Base-by-base conservation (phyloP, 2,888 invertebrate genomes). In the Hyppa rectilinea region DNA sequence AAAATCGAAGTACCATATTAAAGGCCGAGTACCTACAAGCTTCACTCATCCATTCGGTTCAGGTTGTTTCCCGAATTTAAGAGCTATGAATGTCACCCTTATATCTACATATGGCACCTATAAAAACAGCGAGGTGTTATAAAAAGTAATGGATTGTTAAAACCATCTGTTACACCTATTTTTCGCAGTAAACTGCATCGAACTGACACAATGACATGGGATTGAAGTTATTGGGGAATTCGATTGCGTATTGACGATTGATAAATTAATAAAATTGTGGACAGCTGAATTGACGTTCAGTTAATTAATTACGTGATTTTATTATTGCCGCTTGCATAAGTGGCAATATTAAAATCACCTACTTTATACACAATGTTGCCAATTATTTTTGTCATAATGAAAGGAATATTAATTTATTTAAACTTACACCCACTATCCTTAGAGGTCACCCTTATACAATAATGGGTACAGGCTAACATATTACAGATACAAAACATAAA, bases 131-230 rank as follows among this genome's bases (percentile, higher is more conserved):
- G 80, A 79, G 47, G 74, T 65, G 73, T 58, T 64, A 64, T 81
- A 81, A 79, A 79, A 80, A 64, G 63, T 81, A 77, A 77, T 77
- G 67, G 77, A 52, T 65, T 65, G 58, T 79, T 81, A 77, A 64
- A 81, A 50, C 61, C 81, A 72, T 69, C 45, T 72, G 78, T 65
- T 72, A 77, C 68, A 68, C 58, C 53, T 81, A 81, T 78, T 38
- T 78, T 81, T 60, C 49, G 62, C 59, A 26, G 62, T 34, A 76
- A 81, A 76, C 76, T 81, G 77, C 71, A 76, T 49, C 59, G 45
- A 20, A 26, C 53, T 66, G 77, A 76, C 78, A 60, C 26, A 59
- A 14, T 65, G 77, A 66, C 77, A 29, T 14, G 56, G n/a, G 65
- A 63, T 63, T 71, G 62, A 71, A 76, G 45, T 78, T 66, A 78